Evolutionary conservation across 1,140 invertebrate species (phyloP), one percentile per base, ranked within the genome.

Genomic region (Anastrepha obliqua): DNA sequence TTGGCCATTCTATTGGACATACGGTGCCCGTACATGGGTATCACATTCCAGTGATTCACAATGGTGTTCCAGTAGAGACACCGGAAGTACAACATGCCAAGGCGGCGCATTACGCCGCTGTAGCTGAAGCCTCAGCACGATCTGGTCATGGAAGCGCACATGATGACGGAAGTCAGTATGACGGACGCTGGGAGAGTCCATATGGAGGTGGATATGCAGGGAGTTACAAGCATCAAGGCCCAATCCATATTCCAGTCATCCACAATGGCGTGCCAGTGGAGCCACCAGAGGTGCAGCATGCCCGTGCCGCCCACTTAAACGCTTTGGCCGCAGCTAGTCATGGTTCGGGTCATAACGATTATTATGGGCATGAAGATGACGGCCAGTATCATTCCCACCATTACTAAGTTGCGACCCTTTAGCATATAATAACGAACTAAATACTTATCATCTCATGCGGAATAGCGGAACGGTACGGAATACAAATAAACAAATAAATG

Each of bases 1-100:
- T 90, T 44, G 90, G 90, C 42, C 90, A 90, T 58, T 89, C 89
- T 65, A 58, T 39, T 78, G 64, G 55, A 58, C 59, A 86, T 58
- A 86, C 90, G 47, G 90, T 90, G 78, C 90, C 91, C 8, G 88
- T 89, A 70, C 86, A 88, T 85, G 90, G 90, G 70, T 94, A 93
- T 88, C 93, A 94, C 67, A 90, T 93, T 87, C 93, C 93, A 5
- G 92, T 93, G 51, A 94, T 94, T 87, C 94, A 94, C 85, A 94
- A 95, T 86, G 95, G 94, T 9, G 94, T 94, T 3, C 95, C 95
- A 7, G 94, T 95, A 0, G 95, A 95, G 81, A 95, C 95, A 6
- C 94, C 94, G 65, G 95, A 95, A 89, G 95, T 95, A 3, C 94
- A 94, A 87, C 94, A 94, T 89, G 95, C 95, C 39, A 95, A 95